Percentiles rank a stretch among this genome's conserved stretches.
Evolutionary conservation across 2,888 invertebrate species (phyloP).

Genomic region (Pristionchus japonicus): DNA sequence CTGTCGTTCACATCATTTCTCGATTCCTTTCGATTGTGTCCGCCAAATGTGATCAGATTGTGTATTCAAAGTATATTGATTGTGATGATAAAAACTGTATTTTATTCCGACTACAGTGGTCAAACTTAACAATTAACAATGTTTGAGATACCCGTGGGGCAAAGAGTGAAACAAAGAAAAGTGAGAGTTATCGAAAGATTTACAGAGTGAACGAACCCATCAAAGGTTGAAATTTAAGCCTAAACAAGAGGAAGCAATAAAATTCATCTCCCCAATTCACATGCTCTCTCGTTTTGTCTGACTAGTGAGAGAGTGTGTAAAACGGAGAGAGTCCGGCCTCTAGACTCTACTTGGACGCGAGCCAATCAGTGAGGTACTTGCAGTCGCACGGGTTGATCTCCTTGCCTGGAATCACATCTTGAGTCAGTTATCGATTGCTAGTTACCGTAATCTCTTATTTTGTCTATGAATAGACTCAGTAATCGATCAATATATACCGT

Average conservation of each 20-base stretch:
- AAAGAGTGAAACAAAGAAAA: not conserved
- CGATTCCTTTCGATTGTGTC: not conserved
- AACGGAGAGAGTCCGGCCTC: not conserved
- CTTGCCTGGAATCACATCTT: constrained; percentile 33
- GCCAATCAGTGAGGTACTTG: constrained; percentile 43
- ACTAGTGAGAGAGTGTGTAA: not conserved
- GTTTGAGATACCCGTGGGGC: not conserved
- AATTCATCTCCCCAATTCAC: not conserved
- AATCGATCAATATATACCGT: not conserved
- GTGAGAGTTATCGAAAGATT: not conserved
- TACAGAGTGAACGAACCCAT: constrained; percentile 10
- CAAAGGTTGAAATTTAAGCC: not conserved
- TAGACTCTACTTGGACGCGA: not conserved
- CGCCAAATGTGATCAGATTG: constrained; percentile 15
- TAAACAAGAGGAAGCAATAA: not conserved
- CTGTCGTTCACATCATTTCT: not conserved
- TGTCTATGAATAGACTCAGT: not conserved
- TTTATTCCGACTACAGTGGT: not conserved
- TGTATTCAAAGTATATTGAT: not conserved
- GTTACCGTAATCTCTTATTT: not conserved
- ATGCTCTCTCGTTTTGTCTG: not conserved
- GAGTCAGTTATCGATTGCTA: not conserved
- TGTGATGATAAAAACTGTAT: not conserved
- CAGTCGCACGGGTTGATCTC: constrained; percentile 47
- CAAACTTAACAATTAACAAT: constrained; percentile 25